Evolutionary conservation across 2,888 invertebrate species (phyloP).

Genomic region (Drosophila neonasuta): DNA sequence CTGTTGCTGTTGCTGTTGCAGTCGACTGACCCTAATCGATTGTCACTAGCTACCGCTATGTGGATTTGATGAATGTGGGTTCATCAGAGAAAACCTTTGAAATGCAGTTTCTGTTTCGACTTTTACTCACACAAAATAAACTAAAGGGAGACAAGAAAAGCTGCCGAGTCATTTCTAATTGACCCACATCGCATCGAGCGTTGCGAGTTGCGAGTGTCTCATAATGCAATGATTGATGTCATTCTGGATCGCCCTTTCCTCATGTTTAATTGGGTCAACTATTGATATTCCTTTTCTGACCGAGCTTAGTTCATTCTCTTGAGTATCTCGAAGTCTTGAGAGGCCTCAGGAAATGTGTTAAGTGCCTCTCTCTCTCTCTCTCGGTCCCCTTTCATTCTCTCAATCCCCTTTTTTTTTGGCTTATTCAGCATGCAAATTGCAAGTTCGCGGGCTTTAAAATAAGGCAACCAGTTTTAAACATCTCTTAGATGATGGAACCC

Average conservation of each 20-base stretch:
- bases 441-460: conserved; percentile 45
- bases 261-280: conserved; percentile 64
- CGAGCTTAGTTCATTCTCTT: conserved; percentile 46
- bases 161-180: conserved; percentile 74
- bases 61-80: conserved; percentile 54
- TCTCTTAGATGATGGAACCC: conserved; percentile 56
- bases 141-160: conserved; percentile 40
- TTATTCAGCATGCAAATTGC: conserved; percentile 66
- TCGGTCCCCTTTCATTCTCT: not conserved
- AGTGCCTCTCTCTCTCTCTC: conserved; percentile 42
- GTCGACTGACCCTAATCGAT: conserved; percentile 70
- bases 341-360: conserved; percentile 67
- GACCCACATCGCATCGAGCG: conserved; percentile 52
- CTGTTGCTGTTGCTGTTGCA: conserved; percentile 2
- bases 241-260: conserved; percentile 61
- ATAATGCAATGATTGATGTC: conserved; percentile 70
- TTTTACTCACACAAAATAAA: conserved; percentile 46
- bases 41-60: conserved; percentile 63
- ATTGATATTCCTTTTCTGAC: conserved; percentile 41
- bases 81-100: conserved; percentile 54
- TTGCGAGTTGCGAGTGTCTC: conserved; percentile 51
- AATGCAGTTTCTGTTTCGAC: conserved; percentile 53
- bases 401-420: conserved; percentile 20
- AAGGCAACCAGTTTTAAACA: conserved; percentile 62
- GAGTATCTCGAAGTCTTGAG: conserved; percentile 4